These are phyloP conservation scores for Caretta caretta DNA, from an alignment of 2,113 vertebrate genomes.

Conservation along the genomic window DNA sequence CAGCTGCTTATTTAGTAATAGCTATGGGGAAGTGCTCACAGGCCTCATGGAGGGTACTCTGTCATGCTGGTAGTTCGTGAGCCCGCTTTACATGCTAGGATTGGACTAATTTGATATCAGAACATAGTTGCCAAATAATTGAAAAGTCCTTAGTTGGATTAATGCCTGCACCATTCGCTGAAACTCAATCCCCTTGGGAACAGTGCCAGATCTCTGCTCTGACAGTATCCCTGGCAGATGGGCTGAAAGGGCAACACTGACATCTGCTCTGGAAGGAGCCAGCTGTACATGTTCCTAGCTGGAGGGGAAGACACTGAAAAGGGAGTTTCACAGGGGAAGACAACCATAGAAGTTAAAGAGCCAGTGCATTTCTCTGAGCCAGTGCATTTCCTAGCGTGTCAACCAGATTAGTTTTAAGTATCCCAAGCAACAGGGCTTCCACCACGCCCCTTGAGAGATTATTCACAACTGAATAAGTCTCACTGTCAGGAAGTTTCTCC, in stretches of 20 bases:
- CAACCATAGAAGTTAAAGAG: not conserved
- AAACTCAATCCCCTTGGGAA: not conserved
- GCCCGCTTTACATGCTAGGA: not conserved
- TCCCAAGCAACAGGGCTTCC: not conserved
- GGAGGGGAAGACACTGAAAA: not conserved
- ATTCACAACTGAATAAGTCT: not conserved
- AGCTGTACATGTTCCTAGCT: not conserved
- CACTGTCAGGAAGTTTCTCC: not conserved
- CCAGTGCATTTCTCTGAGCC: not conserved
- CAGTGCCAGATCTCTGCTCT: not conserved
- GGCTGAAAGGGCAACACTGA: not conserved
- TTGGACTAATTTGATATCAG: not conserved
- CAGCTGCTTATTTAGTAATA: not conserved
- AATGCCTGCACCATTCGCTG: not conserved
- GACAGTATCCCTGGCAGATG: not conserved
- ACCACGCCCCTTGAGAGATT: not conserved
- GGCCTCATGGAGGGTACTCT: not conserved
- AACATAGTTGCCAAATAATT: not conserved
- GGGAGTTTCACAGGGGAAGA: not conserved
- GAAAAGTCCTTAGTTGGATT: not conserved
- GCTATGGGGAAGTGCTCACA: not conserved
- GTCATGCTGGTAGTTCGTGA: fast-evolving
- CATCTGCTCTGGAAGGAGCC: not conserved
- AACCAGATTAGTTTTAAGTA: fast-evolving
- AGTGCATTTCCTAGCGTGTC: fast-evolving